These are phyloP conservation scores for Drosophila conformis DNA, from an alignment of 2,888 invertebrate genomes.

Conservation along the genomic window DNA sequence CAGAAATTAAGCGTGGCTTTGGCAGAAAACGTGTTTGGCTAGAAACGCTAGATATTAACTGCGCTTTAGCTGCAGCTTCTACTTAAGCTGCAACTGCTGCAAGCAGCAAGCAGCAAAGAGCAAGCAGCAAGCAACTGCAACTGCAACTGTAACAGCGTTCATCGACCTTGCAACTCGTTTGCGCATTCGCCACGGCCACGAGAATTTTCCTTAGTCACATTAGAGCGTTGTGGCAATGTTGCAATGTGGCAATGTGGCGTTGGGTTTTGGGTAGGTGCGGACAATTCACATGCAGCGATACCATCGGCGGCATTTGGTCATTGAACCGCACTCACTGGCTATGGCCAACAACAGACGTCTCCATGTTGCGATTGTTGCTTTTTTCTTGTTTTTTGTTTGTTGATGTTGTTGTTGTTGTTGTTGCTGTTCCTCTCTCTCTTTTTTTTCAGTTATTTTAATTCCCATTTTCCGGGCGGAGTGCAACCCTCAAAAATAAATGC, in stretches of 20 bases:
- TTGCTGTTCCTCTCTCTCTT: conserved; percentile 9
- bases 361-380: conserved; percentile 21
- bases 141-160: conserved; percentile 69
- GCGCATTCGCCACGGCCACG: conserved; percentile 49
- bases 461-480: conserved; percentile 42
- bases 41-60: conserved; percentile 40
- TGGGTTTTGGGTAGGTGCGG: conserved; percentile 51
- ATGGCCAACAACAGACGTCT: conserved; percentile 30
- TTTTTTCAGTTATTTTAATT: conserved; percentile 48
- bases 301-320: conserved; percentile 68
- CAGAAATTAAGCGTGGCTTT: conserved; percentile 43
- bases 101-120: not conserved
- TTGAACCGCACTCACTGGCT: conserved; percentile 52
- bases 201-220: conserved; percentile 40
- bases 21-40: conserved; percentile 57
- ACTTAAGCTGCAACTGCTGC: conserved; percentile 22
- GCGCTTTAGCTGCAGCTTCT: conserved; percentile 30
- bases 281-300: conserved; percentile 49
- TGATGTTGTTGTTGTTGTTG: not conserved
- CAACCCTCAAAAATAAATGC: conserved; percentile 50
- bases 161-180: conserved; percentile 85
- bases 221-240: conserved; percentile 17
- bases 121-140: conserved; percentile 16
- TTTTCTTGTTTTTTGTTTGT: conserved; percentile 2
- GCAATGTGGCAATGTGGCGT: conserved; percentile 6